Evolutionary conservation across 2,113 vertebrate genomes (phyloP).

Genomic region (Tamias sibiricus): DNA sequence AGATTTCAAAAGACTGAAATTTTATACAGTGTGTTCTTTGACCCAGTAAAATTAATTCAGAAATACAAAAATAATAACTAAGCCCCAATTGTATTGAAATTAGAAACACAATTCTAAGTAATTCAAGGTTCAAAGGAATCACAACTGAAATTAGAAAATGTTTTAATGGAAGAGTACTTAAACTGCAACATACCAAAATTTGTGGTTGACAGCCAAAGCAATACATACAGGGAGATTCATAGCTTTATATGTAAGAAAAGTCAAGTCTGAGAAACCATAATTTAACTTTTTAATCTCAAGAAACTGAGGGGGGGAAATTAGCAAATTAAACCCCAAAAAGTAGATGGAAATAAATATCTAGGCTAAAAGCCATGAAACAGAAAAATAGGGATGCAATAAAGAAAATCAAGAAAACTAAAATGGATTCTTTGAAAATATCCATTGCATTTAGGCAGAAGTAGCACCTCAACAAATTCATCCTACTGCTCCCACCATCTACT

Average conservation of each 20-base stretch:
- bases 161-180: not conserved
- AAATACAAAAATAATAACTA: conserved; percentile 26
- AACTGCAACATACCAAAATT: not conserved
- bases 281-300: conserved; percentile 3
- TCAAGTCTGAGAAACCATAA: not conserved
- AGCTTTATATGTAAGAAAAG: not conserved
- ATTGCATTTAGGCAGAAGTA: not conserved
- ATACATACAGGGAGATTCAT: not conserved
- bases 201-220: not conserved
- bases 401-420: conserved; percentile 13
- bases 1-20: not conserved
- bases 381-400: not conserved
- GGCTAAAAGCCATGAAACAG: not conserved
- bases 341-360: not conserved
- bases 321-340: not conserved
- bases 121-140: not conserved
- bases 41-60: not conserved
- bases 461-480: not conserved
- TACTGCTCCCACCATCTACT: not conserved
- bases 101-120: not conserved
- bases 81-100: not conserved
- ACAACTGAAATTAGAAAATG: not conserved
- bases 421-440: not conserved
- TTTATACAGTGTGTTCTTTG: not conserved
- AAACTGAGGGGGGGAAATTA: not conserved